Conservation (phyloP, 2,888 invertebrate genomes). For the Ectemnius cavifrons region DNA sequence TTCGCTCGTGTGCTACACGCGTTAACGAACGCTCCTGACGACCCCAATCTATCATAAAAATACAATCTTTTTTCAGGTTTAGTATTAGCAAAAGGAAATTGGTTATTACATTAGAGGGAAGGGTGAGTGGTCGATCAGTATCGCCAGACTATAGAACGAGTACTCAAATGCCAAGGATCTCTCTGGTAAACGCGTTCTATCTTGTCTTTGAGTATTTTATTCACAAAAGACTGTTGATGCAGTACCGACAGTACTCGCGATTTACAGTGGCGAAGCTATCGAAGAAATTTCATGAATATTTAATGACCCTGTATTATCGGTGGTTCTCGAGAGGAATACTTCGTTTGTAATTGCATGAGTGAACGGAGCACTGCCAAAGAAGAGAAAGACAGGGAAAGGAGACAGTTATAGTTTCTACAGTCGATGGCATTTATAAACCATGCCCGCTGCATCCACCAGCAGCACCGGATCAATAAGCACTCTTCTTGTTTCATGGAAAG, state of each 20-base stretch:
- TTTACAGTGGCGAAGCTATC: too few relatives aligned
- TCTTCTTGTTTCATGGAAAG: conserved; percentile 58
- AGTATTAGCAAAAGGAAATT: too few relatives aligned
- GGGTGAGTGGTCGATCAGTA: too few relatives aligned
- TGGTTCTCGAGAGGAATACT: too few relatives aligned
- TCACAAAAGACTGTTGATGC: too few relatives aligned
- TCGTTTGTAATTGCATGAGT: too few relatives aligned
- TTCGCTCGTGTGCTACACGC: conserved; percentile 37
- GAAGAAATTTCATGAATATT: neutral
- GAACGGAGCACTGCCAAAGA: conserved; percentile 10
- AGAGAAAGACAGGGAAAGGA: conserved; percentile 19
- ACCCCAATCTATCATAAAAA: neutral
- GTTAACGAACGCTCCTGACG: conserved; percentile 20
- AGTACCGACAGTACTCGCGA: too few relatives aligned
- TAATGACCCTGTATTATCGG: neutral
- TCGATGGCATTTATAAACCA: conserved; percentile 37
- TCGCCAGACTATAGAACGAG: too few relatives aligned
- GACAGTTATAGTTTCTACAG: conserved; percentile 43
- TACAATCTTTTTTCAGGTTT: neutral
- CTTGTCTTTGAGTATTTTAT: too few relatives aligned
- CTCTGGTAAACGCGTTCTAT: too few relatives aligned
- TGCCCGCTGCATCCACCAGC: conserved; percentile 41
- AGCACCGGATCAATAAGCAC: conserved; percentile 54
- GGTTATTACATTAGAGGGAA: too few relatives aligned
- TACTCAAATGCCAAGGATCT: too few relatives aligned